phyloP scores from a whole-genome alignment of 2,797 vertebrate species.

The Poecilia picta region DNA sequence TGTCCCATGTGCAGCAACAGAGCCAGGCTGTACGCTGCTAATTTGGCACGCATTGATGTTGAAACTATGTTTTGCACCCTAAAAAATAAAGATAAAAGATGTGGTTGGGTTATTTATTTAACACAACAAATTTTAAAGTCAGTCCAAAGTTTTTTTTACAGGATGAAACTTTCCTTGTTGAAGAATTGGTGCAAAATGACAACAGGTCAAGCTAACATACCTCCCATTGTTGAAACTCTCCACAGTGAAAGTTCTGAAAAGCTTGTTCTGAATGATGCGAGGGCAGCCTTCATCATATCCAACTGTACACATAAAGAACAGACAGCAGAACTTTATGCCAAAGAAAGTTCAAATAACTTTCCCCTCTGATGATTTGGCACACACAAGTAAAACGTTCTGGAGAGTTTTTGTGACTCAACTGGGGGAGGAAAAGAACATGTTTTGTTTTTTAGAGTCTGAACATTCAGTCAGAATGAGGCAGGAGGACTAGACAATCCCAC shows the following conservation, averaged over 20 bases:
- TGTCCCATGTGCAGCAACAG: constrained; percentile 88
- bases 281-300: constrained; percentile 86
- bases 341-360: not conserved
- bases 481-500: not conserved
- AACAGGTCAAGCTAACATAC: constrained; percentile 61
- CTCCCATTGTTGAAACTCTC: constrained; percentile 87
- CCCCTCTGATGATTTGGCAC: not conserved
- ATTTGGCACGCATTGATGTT: constrained; percentile 87
- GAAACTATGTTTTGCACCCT: constrained; percentile 88
- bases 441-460: not conserved
- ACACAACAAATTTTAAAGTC: not conserved
- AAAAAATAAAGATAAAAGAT: not conserved
- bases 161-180: not conserved
- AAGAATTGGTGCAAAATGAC: not conserved
- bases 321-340: not conserved
- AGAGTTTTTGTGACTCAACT: not conserved
- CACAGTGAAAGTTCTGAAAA: constrained; percentile 87
- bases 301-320: constrained; percentile 73
- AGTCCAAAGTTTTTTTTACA: not conserved
- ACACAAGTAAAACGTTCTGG: not conserved
- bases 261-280: constrained; percentile 83
- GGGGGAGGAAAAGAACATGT: not conserved
- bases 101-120: not conserved
- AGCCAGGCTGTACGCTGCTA: constrained; percentile 85
- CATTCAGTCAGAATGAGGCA: not conserved